Evolutionary conservation across 2,113 vertebrate genomes (phyloP).

Genomic region (Epinephelus cyanopodus): DNA sequence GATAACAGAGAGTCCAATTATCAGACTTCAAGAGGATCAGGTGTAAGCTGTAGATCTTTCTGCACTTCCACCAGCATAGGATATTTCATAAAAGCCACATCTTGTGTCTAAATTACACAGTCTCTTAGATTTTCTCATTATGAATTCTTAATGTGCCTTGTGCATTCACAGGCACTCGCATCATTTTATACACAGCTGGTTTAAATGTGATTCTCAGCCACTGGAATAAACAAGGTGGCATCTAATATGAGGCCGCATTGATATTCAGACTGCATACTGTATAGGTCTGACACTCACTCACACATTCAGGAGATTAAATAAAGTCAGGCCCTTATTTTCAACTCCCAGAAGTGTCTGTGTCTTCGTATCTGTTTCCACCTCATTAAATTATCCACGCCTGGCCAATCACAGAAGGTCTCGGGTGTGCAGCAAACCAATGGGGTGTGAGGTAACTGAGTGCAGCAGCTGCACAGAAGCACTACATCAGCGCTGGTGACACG

Average conservation of each 20-base stretch:
- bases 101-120: conserved; percentile 3
- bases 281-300: conserved; percentile 6
- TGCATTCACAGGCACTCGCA: conserved; percentile 5
- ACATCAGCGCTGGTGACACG: conserved; percentile 47
- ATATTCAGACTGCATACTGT: conserved; percentile 28
- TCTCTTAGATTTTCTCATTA: neutral
- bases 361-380: conserved; percentile 35
- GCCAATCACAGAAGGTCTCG: conserved; percentile 57
- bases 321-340: conserved; percentile 34
- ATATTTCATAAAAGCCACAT: conserved; percentile 9
- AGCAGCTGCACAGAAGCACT: conserved; percentile 53
- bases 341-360: conserved; percentile 41
- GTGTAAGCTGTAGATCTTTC: neutral
- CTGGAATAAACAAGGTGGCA: conserved; percentile 2
- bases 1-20: conserved; percentile 18
- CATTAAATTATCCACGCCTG: conserved; percentile 55
- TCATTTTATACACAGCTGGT: conserved; percentile 11
- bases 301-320: conserved; percentile 53
- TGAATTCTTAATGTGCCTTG: conserved; percentile 18
- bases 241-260: conserved; percentile 24
- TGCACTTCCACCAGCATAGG: neutral
- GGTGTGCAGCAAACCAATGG: conserved; percentile 51
- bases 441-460: conserved; percentile 56
- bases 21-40: neutral
- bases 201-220: conserved; percentile 9